Evolutionary conservation across 2,113 vertebrate genomes (phyloP).

Genomic region (pig (Sus scrofa)): DNA sequence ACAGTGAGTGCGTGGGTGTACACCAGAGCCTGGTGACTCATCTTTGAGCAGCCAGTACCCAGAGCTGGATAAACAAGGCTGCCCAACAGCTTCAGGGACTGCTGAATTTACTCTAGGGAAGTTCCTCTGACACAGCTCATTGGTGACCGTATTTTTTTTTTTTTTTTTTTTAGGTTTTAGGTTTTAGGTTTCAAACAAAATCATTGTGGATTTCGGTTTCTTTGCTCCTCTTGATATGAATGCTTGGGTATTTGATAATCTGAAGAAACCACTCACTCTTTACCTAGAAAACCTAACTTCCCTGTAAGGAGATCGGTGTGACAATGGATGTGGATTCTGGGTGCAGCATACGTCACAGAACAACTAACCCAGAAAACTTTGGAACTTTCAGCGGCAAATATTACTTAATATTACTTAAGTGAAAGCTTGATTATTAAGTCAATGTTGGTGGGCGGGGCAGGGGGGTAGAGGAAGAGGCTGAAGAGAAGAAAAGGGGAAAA

Average conservation of each 20-base stretch:
- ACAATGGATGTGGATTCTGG: not conserved
- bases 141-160: not conserved
- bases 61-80: not conserved
- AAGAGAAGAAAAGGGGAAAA: not conserved
- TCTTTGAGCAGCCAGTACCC: not conserved
- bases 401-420: not conserved
- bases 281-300: not conserved
- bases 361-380: not conserved
- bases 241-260: not conserved
- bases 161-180: too few species aligned
- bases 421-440: not conserved
- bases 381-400: not conserved
- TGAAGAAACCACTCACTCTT: not conserved
- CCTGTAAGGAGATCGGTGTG: not conserved
- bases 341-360: not conserved
- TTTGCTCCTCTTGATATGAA: slow-evolving; percentile 23
- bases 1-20: rapidly evolving
- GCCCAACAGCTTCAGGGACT: not conserved
- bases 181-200: not conserved
- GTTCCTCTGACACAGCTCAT: not conserved
- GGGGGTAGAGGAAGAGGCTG: not conserved
- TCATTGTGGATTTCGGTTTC: not conserved
- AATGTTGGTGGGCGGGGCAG: not conserved
- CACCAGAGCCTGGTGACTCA: not conserved
- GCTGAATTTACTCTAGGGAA: too few species aligned